A percentile compares a stretch with the other conserved stretches of the same genome.
These are phyloP conservation scores for Channallabes apus DNA, from an alignment of 2,797 vertebrate species.

Conservation along the genomic window DNA sequence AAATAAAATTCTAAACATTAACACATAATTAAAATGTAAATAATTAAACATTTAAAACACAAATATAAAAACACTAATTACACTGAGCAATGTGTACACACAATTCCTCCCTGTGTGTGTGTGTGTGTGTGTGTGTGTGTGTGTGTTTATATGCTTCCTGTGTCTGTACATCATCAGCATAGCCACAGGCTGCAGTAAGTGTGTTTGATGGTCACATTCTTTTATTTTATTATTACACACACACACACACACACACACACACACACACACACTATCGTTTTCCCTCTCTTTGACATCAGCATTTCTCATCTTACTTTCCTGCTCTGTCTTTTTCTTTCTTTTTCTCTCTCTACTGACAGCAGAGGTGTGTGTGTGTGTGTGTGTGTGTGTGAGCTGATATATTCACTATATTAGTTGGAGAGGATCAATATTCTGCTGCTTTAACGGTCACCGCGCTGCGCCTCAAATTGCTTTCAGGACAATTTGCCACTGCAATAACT, in stretches of 20 bases:
- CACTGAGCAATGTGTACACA: neutral
- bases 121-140: neutral
- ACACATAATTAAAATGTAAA: neutral
- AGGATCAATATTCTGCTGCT: slow-evolving; percentile 89
- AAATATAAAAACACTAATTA: neutral
- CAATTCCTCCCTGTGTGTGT: neutral
- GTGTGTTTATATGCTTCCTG: neutral
- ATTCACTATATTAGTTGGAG: slow-evolving; percentile 93
- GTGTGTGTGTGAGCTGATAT: slow-evolving; percentile 75
- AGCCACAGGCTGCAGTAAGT: slow-evolving; percentile 1
- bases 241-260: neutral
- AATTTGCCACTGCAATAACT: slow-evolving; percentile 92
- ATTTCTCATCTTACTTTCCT: slow-evolving; percentile 4
- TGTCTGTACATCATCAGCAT: slow-evolving; percentile 13
- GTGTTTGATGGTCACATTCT: slow-evolving; percentile 11
- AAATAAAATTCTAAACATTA: neutral
- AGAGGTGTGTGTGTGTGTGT: neutral
- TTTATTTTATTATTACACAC: neutral
- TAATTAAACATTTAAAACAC: neutral
- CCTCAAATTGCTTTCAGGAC: slow-evolving; percentile 89
- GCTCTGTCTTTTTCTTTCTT: slow-evolving; percentile 48
- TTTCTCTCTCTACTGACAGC: slow-evolving; percentile 36
- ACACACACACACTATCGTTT: neutral
- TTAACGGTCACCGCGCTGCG: slow-evolving; percentile 81
- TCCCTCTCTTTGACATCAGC: slow-evolving; percentile 5